Evolutionary conservation across 2,888 invertebrate species (phyloP).

Genomic region (Ethmia dodecea): DNA sequence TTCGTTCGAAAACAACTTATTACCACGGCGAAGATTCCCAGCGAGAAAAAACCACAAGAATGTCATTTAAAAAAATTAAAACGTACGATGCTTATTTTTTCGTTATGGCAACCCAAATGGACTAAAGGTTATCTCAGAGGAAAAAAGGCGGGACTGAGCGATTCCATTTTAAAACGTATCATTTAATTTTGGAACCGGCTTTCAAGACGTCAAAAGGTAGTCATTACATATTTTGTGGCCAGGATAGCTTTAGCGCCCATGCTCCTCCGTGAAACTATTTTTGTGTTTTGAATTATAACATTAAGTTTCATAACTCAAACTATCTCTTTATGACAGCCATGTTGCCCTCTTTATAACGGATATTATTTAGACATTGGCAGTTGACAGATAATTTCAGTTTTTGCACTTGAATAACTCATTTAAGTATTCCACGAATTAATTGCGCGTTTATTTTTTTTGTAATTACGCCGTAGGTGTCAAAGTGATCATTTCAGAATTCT

Average conservation of each 20-base stretch:
- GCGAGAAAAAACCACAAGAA: conserved; percentile 73
- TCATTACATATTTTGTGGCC: conserved; percentile 73
- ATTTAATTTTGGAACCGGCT: conserved; percentile 77
- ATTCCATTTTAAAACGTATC: conserved; percentile 78
- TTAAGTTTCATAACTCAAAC: too few species aligned
- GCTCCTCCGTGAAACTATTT: conserved; percentile 50
- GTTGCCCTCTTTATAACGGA: too few species aligned
- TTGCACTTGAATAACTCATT: conserved; percentile 16
- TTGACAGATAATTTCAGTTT: conserved; percentile 21
- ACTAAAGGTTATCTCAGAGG: conserved; percentile 74
- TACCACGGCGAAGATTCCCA: conserved; percentile 62
- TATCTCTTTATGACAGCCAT: conserved; percentile 3
- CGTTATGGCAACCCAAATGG: conserved; percentile 69
- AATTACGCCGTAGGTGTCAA: conserved; percentile 46
- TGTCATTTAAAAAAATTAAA: conserved; percentile 76
- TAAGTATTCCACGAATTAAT: conserved; percentile 34
- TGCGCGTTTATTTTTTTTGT: conserved; percentile 26
- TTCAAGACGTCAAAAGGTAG: conserved; percentile 76
- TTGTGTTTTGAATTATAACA: conserved; percentile 45
- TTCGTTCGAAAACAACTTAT: conserved; percentile 52
- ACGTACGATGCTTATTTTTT: conserved; percentile 68
- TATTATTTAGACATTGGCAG: too few species aligned
- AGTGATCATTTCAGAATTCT: conserved; percentile 57
- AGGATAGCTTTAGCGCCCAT: conserved; percentile 62
- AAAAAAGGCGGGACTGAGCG: conserved; percentile 75